phyloP scores from a whole-genome alignment of 2,888 invertebrate genomes.

The Didymodactylos carnosus region DNA sequence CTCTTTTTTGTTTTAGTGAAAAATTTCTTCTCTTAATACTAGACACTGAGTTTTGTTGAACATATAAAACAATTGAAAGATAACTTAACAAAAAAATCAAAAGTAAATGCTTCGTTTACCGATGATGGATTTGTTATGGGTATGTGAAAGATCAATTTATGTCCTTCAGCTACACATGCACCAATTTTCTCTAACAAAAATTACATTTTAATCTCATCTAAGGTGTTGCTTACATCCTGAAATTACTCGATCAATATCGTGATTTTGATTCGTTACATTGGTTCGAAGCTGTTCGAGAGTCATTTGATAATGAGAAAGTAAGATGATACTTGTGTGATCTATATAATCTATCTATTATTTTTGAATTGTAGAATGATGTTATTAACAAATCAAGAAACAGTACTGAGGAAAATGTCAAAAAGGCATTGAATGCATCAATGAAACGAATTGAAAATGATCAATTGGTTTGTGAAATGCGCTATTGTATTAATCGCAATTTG shows the following conservation, averaged over 20 bases:
- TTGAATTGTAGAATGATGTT: background rate
- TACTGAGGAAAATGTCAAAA: conserved; percentile 63
- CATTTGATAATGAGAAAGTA: conserved; percentile 46
- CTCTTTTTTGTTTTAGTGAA: background rate
- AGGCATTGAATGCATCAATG: conserved; percentile 68
- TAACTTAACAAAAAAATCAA: conserved; percentile 70
- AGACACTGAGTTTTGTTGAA: conserved; percentile 82
- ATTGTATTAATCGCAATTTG: background rate
- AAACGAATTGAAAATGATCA: conserved; percentile 56
- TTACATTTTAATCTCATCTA: conserved; percentile 1
- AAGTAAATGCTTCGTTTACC: conserved; percentile 67
- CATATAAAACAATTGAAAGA: conserved; percentile 75
- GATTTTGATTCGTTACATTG: conserved; percentile 81
- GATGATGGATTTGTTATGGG: conserved; percentile 98
- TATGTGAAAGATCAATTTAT: conserved; percentile 23
- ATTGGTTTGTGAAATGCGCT: conserved; percentile 32
- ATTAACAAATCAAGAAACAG: conserved; percentile 15
- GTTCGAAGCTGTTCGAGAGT: conserved; percentile 65
- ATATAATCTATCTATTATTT: background rate
- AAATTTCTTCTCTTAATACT: conserved; percentile 17
- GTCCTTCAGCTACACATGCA: background rate
- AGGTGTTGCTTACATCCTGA: conserved; percentile 69
- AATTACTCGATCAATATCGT: conserved; percentile 60
- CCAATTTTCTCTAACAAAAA: background rate
- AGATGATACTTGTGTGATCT: conserved; percentile 27